Evolutionary conservation across 2,888 invertebrate genomes (phyloP).

Genomic region (Ochropleura leucogaster): DNA sequence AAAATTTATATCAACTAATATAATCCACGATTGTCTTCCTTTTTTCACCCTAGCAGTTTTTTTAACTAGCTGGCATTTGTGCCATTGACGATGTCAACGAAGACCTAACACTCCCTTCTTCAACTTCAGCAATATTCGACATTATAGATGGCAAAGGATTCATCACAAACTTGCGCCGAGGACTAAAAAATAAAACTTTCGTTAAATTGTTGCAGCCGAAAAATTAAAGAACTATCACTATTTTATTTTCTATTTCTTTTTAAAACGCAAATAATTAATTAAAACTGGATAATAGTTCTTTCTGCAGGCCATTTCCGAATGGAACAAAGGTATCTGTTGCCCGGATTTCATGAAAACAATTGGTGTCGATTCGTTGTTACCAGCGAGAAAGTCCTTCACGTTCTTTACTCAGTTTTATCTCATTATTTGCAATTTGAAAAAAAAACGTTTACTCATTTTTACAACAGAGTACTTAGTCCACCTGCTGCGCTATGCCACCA

Average conservation of each 20-base stretch:
- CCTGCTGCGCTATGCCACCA: not conserved
- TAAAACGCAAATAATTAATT: no score
- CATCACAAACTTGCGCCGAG: conserved; percentile 66
- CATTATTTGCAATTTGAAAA: no score
- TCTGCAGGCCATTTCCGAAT: conserved; percentile 76
- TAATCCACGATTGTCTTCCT: conserved; percentile 20
- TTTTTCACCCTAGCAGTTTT: not conserved
- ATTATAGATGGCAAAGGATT: conserved; percentile 77
- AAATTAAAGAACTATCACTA: no score
- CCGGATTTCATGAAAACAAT: conserved; percentile 84
- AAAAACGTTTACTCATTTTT: no score
- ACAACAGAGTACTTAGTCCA: not conserved
- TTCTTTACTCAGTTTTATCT: conserved; percentile 54
- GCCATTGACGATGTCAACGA: conserved; percentile 69
- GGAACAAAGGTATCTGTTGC: conserved; percentile 77
- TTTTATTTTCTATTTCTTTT: no score
- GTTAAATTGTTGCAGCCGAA: not conserved
- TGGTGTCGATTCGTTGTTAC: conserved; percentile 75
- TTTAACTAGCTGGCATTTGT: conserved; percentile 54
- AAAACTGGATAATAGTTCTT: conserved; percentile 58
- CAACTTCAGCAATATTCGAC: conserved; percentile 85
- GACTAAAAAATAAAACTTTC: conserved; percentile 65
- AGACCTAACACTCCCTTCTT: conserved; percentile 76
- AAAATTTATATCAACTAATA: not conserved
- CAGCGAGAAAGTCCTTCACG: conserved; percentile 82